A percentile compares a stretch with the other conserved stretches of the same genome.
phyloP scores from a whole-genome alignment of 1,140 invertebrate genomes.

The Pseudomyrmex dendroicus region DNA sequence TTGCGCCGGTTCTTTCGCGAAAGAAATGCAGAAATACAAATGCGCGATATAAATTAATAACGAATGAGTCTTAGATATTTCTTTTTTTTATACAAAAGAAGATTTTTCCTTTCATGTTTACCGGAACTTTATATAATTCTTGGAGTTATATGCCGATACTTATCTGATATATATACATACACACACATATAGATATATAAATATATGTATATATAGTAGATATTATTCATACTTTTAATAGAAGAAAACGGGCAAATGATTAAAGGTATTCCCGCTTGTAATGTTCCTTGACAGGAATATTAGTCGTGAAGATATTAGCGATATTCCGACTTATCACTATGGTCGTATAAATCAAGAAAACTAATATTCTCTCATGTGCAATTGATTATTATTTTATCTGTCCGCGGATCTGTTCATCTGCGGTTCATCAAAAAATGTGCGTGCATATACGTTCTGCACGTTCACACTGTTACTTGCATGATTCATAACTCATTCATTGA shows the following conservation, averaged over 20 bases:
- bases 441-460: conserved; percentile 20
- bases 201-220: background rate
- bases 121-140: no score
- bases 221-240: conserved; percentile 3
- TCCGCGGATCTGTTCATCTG: conserved; percentile 10
- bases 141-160: no score
- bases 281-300: conserved; percentile 12
- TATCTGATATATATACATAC: no score
- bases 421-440: conserved; percentile 28
- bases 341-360: conserved; percentile 29
- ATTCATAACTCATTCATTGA: conserved; percentile 38
- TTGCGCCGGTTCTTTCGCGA: no score
- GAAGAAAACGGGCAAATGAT: background rate
- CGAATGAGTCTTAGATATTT: no score
- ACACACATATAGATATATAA: no score
- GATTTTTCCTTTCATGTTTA: no score
- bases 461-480: conserved; percentile 20
- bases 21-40: no score
- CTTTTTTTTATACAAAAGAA: no score
- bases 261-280: conserved; percentile 8
- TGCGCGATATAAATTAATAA: no score
- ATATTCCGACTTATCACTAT: conserved; percentile 21
- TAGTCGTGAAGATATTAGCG: background rate
- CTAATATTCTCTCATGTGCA: conserved; percentile 23
- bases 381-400: conserved; percentile 21